A percentile compares a stretch with the other conserved stretches of the same genome.
Evolutionary conservation across 1,140 invertebrate species (phyloP).

Genomic region (Aethina tumida): DNA sequence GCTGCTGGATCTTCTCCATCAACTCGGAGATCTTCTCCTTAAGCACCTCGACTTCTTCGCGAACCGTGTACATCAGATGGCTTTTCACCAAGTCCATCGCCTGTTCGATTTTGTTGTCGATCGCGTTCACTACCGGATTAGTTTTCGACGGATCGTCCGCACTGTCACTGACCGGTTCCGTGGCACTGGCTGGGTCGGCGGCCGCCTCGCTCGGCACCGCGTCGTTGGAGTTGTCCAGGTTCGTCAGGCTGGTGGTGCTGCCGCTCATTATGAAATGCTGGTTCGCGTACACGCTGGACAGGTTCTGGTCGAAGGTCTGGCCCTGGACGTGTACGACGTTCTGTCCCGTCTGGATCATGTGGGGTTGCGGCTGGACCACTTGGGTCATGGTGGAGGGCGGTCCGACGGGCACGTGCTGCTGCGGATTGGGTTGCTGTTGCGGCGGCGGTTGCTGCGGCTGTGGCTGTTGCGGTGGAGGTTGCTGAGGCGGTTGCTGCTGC

Average conservation of each 20-base stretch:
- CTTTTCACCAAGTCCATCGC: conserved; percentile 63
- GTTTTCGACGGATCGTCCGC: conserved; percentile 31
- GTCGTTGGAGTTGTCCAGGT: conserved; percentile 21
- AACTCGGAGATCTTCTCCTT: conserved; percentile 56
- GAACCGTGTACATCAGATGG: conserved; percentile 57
- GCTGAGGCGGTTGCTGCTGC: conserved; percentile 11
- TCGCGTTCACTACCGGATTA: conserved; percentile 39
- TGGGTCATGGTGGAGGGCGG: conserved; percentile 10
- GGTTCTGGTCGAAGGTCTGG: conserved; percentile 18
- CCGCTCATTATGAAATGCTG: conserved; percentile 29
- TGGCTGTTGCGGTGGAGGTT: conserved; percentile 6
- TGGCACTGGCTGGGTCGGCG: conserved; percentile 16
- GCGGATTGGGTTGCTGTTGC: conserved; percentile 2
- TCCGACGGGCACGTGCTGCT: not conserved
- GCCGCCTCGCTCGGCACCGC: conserved; percentile 10
- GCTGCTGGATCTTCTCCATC: conserved; percentile 46
- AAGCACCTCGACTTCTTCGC: conserved; percentile 61
- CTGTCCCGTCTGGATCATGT: conserved; percentile 10
- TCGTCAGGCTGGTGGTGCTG: conserved; percentile 26
- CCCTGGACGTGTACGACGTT: conserved; percentile 11
- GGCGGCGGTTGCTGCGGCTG: conserved; percentile 2
- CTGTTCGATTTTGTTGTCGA: conserved; percentile 63
- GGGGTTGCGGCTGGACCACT: conserved; percentile 14
- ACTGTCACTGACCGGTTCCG: conserved; percentile 20
- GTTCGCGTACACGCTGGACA: conserved; percentile 28